Evolutionary conservation across 2,113 vertebrate genomes (phyloP).

Genomic region (Corythoichthys haematopterus): DNA sequence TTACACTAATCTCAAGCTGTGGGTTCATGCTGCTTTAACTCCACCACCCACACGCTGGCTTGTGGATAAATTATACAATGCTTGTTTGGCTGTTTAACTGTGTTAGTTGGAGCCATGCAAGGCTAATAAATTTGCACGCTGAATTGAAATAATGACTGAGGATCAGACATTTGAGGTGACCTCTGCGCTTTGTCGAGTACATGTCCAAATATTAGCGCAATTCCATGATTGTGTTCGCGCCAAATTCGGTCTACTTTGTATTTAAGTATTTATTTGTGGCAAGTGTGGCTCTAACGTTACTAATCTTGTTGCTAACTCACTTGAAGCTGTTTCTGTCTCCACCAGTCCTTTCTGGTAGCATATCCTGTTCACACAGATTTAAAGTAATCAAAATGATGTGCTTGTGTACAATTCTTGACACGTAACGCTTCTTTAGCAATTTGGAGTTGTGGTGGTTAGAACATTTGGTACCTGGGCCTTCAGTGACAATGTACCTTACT

Average conservation of each 20-base stretch:
- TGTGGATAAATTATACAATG: neutral
- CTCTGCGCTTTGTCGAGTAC: neutral
- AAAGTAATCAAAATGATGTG: neutral
- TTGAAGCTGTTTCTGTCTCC: neutral
- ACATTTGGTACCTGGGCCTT: too few species aligned
- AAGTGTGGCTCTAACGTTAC: neutral
- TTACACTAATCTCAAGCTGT: neutral
- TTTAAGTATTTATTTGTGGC: neutral
- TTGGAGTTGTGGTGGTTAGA: too few species aligned
- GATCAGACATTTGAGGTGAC: neutral
- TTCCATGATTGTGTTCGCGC: neutral
- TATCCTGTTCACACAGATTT: neutral
- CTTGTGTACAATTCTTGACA: too few species aligned
- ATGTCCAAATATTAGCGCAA: neutral
- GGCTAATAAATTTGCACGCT: neutral
- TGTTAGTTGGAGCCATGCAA: neutral
- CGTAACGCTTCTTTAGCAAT: too few species aligned
- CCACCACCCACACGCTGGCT: neutral
- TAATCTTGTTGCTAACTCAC: neutral
- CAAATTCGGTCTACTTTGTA: neutral
- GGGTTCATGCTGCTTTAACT: constrained; percentile 1
- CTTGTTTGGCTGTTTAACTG: neutral
- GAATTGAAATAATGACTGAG: neutral
- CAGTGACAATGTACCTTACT: too few species aligned
- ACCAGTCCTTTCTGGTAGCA: neutral